Conservation (phyloP, 2,113 vertebrate genomes). For the Toxotes chatareus region DNA sequence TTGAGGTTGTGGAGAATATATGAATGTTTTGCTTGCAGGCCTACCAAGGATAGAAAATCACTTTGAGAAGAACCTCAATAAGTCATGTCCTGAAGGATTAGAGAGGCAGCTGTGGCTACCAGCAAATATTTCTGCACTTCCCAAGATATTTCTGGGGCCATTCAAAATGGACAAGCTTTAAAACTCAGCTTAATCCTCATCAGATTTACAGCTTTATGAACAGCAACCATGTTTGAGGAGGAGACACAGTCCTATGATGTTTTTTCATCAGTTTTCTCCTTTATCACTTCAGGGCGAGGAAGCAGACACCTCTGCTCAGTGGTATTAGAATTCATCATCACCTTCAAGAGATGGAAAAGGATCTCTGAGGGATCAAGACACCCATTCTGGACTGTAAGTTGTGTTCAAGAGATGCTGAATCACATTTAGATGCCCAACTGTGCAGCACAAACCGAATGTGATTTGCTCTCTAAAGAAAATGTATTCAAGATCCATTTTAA, state of each 20-base stretch:
- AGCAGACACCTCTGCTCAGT: slow-evolving; percentile 18
- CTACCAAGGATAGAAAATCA: slow-evolving; percentile 45
- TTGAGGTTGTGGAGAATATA: slow-evolving; percentile 28
- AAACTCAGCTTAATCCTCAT: slow-evolving; percentile 67
- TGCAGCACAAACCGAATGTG: slow-evolving; percentile 48
- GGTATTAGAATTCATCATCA: slow-evolving; percentile 71
- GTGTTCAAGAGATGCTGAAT: slow-evolving; percentile 59
- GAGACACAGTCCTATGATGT: slow-evolving; percentile 24
- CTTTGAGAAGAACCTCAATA: slow-evolving; percentile 46
- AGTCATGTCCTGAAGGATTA: slow-evolving; percentile 70
- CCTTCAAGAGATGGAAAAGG: slow-evolving; percentile 60
- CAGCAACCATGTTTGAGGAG: slow-evolving; percentile 38
- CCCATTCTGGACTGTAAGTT: slow-evolving; percentile 67
- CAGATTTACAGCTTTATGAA: slow-evolving; percentile 62
- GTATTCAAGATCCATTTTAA: slow-evolving; percentile 60
- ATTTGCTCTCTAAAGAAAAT: slow-evolving; percentile 55
- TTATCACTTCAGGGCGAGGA: slow-evolving; percentile 58
- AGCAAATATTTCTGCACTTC: slow-evolving; percentile 51
- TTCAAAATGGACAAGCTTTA: slow-evolving; percentile 60
- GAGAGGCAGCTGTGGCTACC: slow-evolving; percentile 31
- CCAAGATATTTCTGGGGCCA: slow-evolving; percentile 60
- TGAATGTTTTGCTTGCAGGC: slow-evolving; percentile 53
- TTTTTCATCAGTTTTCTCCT: slow-evolving; percentile 51
- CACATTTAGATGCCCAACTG: slow-evolving; percentile 53
- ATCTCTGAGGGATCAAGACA: slow-evolving; percentile 53